phyloP scores from a whole-genome alignment of 2,797 vertebrate species.

The Esox lucius region DNA sequence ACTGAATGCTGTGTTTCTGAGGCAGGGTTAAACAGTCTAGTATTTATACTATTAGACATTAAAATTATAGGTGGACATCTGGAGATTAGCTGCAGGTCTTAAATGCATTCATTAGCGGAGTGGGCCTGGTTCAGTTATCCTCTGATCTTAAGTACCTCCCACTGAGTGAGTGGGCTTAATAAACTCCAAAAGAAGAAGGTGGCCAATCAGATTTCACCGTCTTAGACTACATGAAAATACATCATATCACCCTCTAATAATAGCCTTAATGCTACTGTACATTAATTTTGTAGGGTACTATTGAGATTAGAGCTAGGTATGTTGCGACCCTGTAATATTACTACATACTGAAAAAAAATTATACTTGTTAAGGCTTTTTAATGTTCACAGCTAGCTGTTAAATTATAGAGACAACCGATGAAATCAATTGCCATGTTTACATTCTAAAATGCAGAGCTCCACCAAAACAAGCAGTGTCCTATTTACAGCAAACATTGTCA shows the following conservation, averaged over 20 bases:
- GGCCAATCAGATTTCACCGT: slow-evolving; percentile 1
- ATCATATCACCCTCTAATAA: slow-evolving; percentile 1
- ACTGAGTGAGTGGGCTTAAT: slow-evolving; percentile 5
- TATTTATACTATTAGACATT: not conserved
- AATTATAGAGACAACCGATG: slow-evolving; percentile 19
- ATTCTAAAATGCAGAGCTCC: not conserved
- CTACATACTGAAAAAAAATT: slow-evolving; percentile 25
- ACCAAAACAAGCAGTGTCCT: not conserved
- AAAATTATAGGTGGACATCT: not conserved
- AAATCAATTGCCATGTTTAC: slow-evolving; percentile 27
- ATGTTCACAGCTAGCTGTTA: slow-evolving; percentile 15
- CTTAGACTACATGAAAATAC: not conserved
- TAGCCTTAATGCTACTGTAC: not conserved
- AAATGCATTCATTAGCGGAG: not conserved
- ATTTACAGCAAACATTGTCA: slow-evolving; percentile 20
- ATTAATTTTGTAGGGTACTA: not conserved
- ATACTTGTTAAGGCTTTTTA: slow-evolving; percentile 31
- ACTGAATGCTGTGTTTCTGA: not conserved
- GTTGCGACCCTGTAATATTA: slow-evolving; percentile 3
- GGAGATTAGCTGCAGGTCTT: not conserved
- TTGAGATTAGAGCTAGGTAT: not conserved
- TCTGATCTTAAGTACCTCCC: not conserved
- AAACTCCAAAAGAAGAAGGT: not conserved
- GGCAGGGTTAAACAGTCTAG: not conserved
- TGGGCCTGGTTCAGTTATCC: not conserved